Base-by-base conservation (phyloP, 2,888 invertebrate genomes). In the Leptarthrus brevirostris region DNA sequence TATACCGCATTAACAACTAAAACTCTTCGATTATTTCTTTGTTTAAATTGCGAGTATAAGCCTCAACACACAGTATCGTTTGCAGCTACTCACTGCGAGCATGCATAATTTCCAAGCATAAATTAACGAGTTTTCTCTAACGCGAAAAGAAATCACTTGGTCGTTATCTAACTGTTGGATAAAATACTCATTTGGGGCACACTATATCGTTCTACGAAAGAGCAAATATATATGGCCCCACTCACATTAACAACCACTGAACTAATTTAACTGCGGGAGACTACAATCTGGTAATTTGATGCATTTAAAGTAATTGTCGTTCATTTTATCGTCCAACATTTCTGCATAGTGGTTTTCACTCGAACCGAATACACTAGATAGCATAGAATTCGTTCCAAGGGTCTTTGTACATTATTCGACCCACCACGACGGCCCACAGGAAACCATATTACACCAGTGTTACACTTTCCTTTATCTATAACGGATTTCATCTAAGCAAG, bases 281-380 rank as follows among this genome's bases (percentile, higher is more conserved):
- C 64, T 64, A 64, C 64, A 64, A 64, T 44, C 18, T 64, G 64
- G 64, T 44, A 64, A 64, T 64, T 64, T 64, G 64, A 64, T 64
- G 64, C 64, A 64, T 64, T 64, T 64, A 64, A 64, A 64, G 64
- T 64, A 64, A 64, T 64, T 64, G 64, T 64, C 64, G 64, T 64
- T 64, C 64, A 64, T 64, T 64, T 64, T 64, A 64, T 64, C 47
- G 47, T 12, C n/a, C 64, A 64, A 20, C 36, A 6, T 20, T 30
- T 22, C 36, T 40, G 12, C 40, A 40, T n/a, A 40, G 40, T 40
- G n/a, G 40, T 6, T 40, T 40, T 40, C 40, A 40, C 3, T 40
- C 3, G 40, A 40, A 40, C 12, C 6, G 40, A 40, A 40, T 40
- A 6, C n/a, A n/a, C 36, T 20, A 8, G 4, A n/a, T n/a, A 49